Conservation (phyloP, 2,797 vertebrate species). For the Peromyscus aztecus region DNA sequence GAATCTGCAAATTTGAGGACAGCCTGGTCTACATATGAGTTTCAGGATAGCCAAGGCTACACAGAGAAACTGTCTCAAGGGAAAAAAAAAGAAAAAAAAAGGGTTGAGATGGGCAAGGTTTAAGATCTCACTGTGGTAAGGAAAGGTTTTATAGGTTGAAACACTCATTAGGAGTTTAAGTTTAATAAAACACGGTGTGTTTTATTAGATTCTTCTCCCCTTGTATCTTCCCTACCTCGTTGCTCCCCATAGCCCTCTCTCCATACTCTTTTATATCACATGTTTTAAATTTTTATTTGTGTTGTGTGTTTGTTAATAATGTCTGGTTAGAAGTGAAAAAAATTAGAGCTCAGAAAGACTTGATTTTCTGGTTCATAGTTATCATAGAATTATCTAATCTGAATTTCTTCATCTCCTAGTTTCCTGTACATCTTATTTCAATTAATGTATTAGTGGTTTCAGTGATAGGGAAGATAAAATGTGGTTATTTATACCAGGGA, state of each 20-base stretch:
- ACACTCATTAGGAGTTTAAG: neutral
- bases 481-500: neutral
- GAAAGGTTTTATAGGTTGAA: constrained; percentile 1
- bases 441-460: neutral
- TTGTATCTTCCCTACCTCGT: neutral
- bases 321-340: constrained; percentile 6
- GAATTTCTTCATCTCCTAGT: constrained; percentile 27
- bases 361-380: constrained; percentile 25
- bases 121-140: constrained; percentile 25
- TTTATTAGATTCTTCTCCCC: neutral
- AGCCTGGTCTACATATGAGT: no score
- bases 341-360: neutral
- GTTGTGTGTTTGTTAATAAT: constrained; percentile 34
- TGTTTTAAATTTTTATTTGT: neutral
- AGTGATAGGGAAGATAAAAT: constrained; percentile 32
- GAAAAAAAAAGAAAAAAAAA: no score
- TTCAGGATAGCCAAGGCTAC: no score
- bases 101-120: neutral
- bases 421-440: neutral
- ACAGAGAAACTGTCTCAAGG: no score
- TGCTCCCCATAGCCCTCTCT: neutral
- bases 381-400: constrained; percentile 13
- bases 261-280: neutral
- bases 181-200: neutral
- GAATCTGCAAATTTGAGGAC: no score